These are phyloP conservation scores for Parthenolecanium corni DNA, from an alignment of 2,888 invertebrate species.

Conservation along the genomic window DNA sequence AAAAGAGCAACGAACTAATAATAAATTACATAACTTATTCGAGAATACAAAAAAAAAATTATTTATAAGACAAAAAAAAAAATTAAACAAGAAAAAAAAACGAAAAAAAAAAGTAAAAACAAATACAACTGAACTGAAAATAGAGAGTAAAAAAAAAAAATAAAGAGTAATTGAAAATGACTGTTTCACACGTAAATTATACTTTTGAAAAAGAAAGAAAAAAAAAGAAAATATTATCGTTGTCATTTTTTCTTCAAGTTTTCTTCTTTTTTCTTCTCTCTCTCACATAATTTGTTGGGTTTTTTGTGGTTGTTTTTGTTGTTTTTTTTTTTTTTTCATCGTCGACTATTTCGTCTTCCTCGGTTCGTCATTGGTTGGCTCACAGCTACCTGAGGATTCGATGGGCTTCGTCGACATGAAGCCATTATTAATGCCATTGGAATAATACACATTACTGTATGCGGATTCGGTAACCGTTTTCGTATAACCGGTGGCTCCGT, in stretches of 20 bases:
- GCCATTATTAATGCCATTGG: conserved; percentile 51
- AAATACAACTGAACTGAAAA: background rate
- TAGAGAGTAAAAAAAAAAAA: conserved; percentile 6
- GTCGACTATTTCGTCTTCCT: conserved; percentile 14
- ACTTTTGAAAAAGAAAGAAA: conserved; percentile 8
- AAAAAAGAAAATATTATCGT: conserved; percentile 5
- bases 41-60: background rate
- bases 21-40: background rate
- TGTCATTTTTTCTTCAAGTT: conserved; percentile 1
- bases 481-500: conserved; percentile 26
- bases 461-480: conserved; percentile 30
- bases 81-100: background rate
- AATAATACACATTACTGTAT: conserved; percentile 48
- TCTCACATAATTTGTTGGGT: no score
- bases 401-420: conserved; percentile 41
- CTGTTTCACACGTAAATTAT: conserved; percentile 2
- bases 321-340: background rate
- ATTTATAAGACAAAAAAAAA: conserved; percentile 1
- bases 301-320: no score
- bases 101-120: conserved; percentile 7
- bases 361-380: background rate
- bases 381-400: conserved; percentile 8
- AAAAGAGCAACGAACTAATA: conserved; percentile 9
- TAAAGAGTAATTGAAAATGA: background rate
- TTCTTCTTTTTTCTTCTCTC: conserved; percentile 11